phyloP scores from a whole-genome alignment of 2,888 invertebrate species.

The Clepsis dumicolana region DNA sequence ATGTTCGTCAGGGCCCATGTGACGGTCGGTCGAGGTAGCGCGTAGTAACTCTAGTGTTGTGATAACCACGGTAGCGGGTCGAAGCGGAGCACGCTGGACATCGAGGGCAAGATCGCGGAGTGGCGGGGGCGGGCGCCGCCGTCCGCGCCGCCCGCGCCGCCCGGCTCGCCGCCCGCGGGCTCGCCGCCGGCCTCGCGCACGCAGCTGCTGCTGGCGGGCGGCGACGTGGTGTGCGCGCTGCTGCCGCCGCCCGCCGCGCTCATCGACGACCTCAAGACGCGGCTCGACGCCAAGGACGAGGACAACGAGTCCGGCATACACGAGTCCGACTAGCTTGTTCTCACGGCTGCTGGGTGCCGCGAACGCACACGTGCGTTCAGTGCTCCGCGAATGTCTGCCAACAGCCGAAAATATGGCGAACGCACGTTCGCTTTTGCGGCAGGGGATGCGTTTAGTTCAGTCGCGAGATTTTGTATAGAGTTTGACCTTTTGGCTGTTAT shows the following conservation, averaged over 20 bases:
- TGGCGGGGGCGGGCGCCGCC: constrained; percentile 71
- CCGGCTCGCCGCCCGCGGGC: constrained; percentile 39
- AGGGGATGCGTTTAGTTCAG: not conserved
- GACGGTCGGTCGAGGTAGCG: not conserved
- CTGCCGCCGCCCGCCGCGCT: constrained; percentile 70
- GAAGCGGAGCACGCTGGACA: constrained; percentile 83
- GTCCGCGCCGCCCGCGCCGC: constrained; percentile 45
- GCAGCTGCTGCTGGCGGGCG: constrained; percentile 68
- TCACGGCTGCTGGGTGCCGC: no score
- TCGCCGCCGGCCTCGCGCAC: constrained; percentile 50
- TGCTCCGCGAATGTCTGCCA: not conserved
- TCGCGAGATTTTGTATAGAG: not conserved
- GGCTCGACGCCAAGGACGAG: constrained; percentile 79
- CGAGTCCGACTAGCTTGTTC: constrained; percentile 69
- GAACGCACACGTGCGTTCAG: not conserved
- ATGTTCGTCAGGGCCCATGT: constrained; percentile 23
- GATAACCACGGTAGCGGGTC: constrained; percentile 66
- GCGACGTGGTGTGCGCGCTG: constrained; percentile 73
- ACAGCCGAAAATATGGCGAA: not conserved
- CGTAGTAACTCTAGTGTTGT: not conserved
- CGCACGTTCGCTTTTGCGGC: not conserved
- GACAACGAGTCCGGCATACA: constrained; percentile 82
- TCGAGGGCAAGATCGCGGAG: constrained; percentile 83
- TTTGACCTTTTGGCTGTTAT: not conserved
- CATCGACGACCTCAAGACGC: constrained; percentile 76